A percentile compares a stretch with the other conserved stretches of the same genome.
These are phyloP conservation scores for Prochilodus magdalenae DNA, from an alignment of 2,113 vertebrate genomes.

Conservation along the genomic window DNA sequence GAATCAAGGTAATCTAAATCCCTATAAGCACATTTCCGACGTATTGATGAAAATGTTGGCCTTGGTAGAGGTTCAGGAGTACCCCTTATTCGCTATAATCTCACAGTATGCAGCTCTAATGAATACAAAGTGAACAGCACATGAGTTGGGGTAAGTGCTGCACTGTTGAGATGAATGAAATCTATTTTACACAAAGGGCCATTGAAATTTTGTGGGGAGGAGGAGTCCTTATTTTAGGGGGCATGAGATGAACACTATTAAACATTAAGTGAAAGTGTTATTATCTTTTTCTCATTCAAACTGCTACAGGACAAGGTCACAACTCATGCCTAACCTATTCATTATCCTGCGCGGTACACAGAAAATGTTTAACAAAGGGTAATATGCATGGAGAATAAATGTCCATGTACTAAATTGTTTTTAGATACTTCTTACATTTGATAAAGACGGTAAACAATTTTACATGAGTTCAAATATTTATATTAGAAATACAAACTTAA, in stretches of 20 bases:
- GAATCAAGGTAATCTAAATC: constrained; percentile 48
- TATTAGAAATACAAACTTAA: not conserved
- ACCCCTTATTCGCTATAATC: constrained; percentile 48
- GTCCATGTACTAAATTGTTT: not conserved
- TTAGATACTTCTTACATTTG: constrained; percentile 4
- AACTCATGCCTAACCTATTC: constrained; percentile 17
- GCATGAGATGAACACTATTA: constrained; percentile 37
- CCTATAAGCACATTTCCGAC: constrained; percentile 48
- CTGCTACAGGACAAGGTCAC: constrained; percentile 15
- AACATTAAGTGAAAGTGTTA: constrained; percentile 29
- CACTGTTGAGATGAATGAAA: constrained; percentile 54
- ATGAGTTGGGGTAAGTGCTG: constrained; percentile 45
- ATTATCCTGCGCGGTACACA: not conserved
- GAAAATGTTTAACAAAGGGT: constrained; percentile 1
- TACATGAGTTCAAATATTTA: not conserved
- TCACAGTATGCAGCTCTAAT: constrained; percentile 48
- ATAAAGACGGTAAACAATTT: not conserved
- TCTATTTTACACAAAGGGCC: constrained; percentile 51
- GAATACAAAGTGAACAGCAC: constrained; percentile 51
- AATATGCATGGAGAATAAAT: not conserved
- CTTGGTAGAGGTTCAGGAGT: constrained; percentile 44
- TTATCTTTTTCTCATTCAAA: constrained; percentile 44
- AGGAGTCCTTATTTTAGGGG: constrained; percentile 32
- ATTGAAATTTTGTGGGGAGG: constrained; percentile 29
- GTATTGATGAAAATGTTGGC: constrained; percentile 53